Evolutionary conservation across 2,113 vertebrate species (phyloP).

Genomic region (Daboia siamensis): DNA sequence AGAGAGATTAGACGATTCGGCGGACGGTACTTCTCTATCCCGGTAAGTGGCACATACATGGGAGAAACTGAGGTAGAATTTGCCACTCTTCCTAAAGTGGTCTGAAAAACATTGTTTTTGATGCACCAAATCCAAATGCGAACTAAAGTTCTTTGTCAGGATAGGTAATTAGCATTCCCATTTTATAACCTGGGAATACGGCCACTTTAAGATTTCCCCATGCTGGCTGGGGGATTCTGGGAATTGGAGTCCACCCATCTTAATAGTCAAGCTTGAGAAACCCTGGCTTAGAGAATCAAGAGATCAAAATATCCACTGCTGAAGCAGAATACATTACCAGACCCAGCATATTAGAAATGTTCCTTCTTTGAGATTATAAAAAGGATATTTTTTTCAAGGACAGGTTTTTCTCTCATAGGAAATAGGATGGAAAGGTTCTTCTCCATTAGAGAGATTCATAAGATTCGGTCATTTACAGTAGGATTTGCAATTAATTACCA

Average conservation of each 20-base stretch:
- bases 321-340: background rate
- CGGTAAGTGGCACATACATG: conserved; percentile 45
- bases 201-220: background rate
- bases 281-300: background rate
- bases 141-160: background rate
- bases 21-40: conserved; percentile 21
- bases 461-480: background rate
- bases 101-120: background rate
- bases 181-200: background rate
- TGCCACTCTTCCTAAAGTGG: background rate
- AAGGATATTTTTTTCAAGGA: background rate
- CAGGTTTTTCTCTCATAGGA: background rate
- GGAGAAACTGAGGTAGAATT: background rate
- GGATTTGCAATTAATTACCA: background rate
- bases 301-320: background rate
- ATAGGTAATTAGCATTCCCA: background rate
- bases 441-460: background rate
- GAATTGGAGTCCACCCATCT: background rate
- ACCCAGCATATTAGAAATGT: too few relatives aligned
- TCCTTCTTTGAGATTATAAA: background rate
- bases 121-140: background rate
- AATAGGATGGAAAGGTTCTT: background rate
- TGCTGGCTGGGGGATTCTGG: background rate
- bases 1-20: conserved; percentile 43
- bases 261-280: background rate